A percentile compares a stretch with the other conserved stretches of the same genome.
Conservation (phyloP, 1,140 invertebrate genomes). For the Caerostris extrusa region DNA sequence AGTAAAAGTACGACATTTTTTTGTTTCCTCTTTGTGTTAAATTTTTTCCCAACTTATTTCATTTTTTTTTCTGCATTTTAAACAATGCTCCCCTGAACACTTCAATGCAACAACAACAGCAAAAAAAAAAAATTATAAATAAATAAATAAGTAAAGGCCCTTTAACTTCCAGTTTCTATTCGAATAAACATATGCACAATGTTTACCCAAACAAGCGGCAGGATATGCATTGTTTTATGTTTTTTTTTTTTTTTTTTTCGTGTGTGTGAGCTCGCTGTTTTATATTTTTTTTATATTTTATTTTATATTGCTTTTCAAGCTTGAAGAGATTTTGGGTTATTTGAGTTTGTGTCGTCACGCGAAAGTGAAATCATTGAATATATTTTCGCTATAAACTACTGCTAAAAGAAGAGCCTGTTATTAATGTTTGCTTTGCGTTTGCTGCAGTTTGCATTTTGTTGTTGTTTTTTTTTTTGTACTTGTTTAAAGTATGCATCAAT, state of each 20-base stretch:
- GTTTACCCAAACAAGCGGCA: conserved; percentile 15
- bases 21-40: background rate
- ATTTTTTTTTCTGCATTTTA: background rate
- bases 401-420: conserved; percentile 24
- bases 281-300: background rate
- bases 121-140: background rate
- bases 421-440: conserved; percentile 65
- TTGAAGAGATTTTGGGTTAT: conserved; percentile 36
- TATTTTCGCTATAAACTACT: conserved; percentile 43
- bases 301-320: background rate
- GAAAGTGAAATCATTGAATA: conserved; percentile 66
- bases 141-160: background rate
- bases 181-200: conserved; percentile 34
- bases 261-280: too few species aligned
- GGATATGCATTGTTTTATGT: conserved; percentile 1
- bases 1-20: background rate
- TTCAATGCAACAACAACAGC: background rate
- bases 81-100: background rate
- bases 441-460: background rate
- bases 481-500: background rate
- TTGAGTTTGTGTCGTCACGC: conserved; percentile 55
- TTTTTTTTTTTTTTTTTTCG: too few species aligned
- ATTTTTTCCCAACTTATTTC: background rate
- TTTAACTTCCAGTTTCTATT: conserved; percentile 3
- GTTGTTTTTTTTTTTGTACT: background rate